Base-by-base conservation (phyloP, 2,797 vertebrate species). In the Gymnodraco acuticeps region DNA sequence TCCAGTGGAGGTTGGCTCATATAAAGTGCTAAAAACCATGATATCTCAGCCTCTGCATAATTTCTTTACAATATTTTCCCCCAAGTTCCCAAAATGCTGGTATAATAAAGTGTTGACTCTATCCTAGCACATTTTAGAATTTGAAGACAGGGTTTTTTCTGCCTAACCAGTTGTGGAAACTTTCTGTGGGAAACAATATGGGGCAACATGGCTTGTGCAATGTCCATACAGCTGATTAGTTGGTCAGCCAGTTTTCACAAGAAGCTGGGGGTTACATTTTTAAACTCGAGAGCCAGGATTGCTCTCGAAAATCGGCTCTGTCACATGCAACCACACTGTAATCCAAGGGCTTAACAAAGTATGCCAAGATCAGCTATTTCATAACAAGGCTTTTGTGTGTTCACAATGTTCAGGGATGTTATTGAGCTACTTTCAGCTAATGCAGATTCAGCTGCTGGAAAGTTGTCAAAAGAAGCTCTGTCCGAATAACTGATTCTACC, bases 301-400 rank as follows among this genome's bases (percentile, higher is more conserved):
- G 50, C 23, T 52, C 58, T n/a, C 2, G 17, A 66, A 61, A 50
- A 56, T 27, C 54, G 42, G 45, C 61, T 53, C 31, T 38, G 20
- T 48, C 62, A 41, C 73, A 53, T 59, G 43, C 20, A 64, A 43
- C 64, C 48, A 46, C 54, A 23, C n/a, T 53, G 56, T 79, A 85
- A 75, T 80, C 76, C 66, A 54, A 67, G 20, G 20, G 47, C 48
- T 73, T 63, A 72, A 73, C 65, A 64, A 47, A 69, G 66, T 43
- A 20, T 20, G 0, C 51, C 52, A 47, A 74, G 6, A 58, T 50
- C 38, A 52, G 43, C 63, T 78, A 23, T 78, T 84, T 83, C 55
- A 72, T 52, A 64, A 45, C 14, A 1, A 48, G 20, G 59, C 68
- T 56, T 50, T 13, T 46, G 46, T 41, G 38, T 23, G 48, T 45